phyloP scores from a whole-genome alignment of 1,140 invertebrate genomes.

The Capitella teleta region DNA sequence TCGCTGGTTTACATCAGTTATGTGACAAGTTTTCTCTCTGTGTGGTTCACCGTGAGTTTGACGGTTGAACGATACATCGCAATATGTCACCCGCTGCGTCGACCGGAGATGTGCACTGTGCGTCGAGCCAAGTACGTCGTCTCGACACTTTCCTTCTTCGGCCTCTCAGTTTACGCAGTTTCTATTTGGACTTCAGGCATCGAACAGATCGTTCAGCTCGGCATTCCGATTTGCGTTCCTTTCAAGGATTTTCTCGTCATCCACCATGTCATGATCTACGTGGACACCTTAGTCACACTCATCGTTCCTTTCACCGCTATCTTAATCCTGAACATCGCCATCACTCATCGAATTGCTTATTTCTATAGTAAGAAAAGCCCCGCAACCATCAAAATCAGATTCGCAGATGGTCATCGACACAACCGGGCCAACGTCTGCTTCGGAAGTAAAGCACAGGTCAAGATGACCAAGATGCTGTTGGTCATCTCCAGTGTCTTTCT shows the following conservation, averaged over 20 bases:
- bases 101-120: conserved; percentile 8
- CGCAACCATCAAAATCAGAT: too few relatives aligned
- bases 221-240: background rate
- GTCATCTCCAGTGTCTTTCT: conserved; percentile 11
- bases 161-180: background rate
- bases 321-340: conserved; percentile 51
- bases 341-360: conserved; percentile 24
- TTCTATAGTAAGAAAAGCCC: too few relatives aligned
- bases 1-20: conserved; percentile 1
- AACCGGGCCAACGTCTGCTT: background rate
- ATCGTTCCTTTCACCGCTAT: conserved; percentile 48
- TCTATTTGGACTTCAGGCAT: conserved; percentile 3
- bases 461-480: conserved; percentile 9
- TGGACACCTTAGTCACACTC: conserved; percentile 50
- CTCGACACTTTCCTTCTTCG: background rate
- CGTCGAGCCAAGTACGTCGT: conserved; percentile 34
- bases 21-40: conserved; percentile 8
- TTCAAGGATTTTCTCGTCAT: conserved; percentile 33
- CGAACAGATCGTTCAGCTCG: background rate
- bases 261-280: conserved; percentile 38
- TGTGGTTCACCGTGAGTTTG: conserved; percentile 12
- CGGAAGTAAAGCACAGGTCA: conserved; percentile 1
- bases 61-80: conserved; percentile 12
- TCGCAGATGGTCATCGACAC: background rate
- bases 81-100: conserved; percentile 8